Evolutionary conservation across 2,797 vertebrate species (phyloP).

Genomic region (Iguana delicatissima): DNA sequence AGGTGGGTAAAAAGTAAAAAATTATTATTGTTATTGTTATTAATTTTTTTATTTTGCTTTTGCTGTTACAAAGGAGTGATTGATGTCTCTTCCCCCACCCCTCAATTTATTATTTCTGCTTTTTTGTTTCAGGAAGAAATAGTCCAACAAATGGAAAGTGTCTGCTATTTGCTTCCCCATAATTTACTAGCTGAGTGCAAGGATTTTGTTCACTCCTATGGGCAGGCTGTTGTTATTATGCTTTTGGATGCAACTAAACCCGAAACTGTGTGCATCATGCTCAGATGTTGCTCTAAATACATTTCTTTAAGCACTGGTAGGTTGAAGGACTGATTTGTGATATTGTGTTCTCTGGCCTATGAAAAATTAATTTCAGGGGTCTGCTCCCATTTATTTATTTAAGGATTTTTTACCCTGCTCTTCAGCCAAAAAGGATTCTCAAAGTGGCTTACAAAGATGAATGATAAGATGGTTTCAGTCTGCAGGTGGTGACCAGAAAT

Average conservation of each 20-base stretch:
- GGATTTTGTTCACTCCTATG: conserved; percentile 88
- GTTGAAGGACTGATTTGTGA: not conserved
- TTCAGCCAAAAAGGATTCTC: not conserved
- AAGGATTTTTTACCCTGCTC: not conserved
- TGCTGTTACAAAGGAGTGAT: not conserved
- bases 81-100: not conserved
- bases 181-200: conserved; percentile 83
- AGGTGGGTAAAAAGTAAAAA: too few species aligned
- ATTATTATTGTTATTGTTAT: too few species aligned
- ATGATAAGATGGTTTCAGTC: not conserved
- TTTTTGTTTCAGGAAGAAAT: conserved; percentile 82
- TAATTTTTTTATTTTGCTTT: not conserved
- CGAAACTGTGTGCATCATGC: conserved; percentile 81
- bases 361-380: not conserved
- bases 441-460: not conserved
- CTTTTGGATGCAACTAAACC: conserved; percentile 87
- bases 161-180: conserved; percentile 86
- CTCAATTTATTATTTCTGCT: not conserved
- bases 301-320: conserved; percentile 32
- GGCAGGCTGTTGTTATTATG: conserved; percentile 87
- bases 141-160: conserved; percentile 82
- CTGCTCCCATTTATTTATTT: not conserved
- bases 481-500: not conserved
- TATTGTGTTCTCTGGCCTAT: too few species aligned
- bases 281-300: conserved; percentile 83